phyloP scores from a whole-genome alignment of 2,888 invertebrate species.

The Cephus pulcher region DNA sequence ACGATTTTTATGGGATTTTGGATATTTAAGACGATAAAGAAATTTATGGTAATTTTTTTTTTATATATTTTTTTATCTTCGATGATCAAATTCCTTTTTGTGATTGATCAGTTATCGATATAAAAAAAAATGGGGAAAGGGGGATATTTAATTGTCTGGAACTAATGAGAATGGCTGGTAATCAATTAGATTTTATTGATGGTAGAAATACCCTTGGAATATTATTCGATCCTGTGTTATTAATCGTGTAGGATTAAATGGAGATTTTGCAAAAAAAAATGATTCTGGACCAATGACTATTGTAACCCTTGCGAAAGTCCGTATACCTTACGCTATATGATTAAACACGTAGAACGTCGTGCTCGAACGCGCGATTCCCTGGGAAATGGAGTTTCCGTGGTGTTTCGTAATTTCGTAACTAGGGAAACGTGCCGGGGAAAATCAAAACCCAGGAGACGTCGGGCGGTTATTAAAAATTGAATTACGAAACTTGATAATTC shows the following conservation, averaged over 20 bases:
- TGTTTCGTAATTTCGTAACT: conserved; percentile 29
- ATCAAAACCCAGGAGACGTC: conserved; percentile 24
- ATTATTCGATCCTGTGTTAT: neutral
- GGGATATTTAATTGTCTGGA: neutral
- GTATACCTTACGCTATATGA: neutral
- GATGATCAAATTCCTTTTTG: neutral
- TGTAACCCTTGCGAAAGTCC: conserved; percentile 22
- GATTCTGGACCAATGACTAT: conserved; percentile 27
- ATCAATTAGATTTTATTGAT: neutral
- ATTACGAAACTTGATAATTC: conserved; percentile 22
- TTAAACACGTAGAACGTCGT: conserved; percentile 3
- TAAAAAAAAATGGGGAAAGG: neutral
- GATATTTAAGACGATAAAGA: neutral
- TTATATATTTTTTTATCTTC: neutral
- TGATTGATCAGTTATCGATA: neutral
- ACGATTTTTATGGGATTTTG: neutral
- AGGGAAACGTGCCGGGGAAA: conserved; percentile 27
- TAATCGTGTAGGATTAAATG: neutral
- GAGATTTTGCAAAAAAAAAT: conserved; percentile 18
- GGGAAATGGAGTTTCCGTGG: conserved; percentile 25
- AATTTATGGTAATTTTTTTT: neutral
- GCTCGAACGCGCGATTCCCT: conserved; percentile 6
- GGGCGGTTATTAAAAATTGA: conserved; percentile 29
- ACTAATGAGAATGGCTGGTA: neutral
- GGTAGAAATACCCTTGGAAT: neutral